phyloP scores from a whole-genome alignment of 2,113 vertebrate species.

The Perognathus longimembris region DNA sequence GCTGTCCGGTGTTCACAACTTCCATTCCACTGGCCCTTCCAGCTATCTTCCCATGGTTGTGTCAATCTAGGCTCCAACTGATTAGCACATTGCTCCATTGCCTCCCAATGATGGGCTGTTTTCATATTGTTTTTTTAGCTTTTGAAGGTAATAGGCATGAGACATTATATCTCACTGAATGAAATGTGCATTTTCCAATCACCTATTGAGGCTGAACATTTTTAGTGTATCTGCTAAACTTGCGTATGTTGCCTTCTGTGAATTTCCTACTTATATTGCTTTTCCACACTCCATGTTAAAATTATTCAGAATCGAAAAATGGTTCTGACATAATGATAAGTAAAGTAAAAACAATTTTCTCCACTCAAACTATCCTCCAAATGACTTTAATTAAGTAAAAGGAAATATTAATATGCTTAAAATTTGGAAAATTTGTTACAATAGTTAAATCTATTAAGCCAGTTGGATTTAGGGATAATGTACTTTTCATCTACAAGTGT shows the following conservation, averaged over 20 bases:
- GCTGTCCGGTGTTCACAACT: neutral
- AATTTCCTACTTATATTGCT: neutral
- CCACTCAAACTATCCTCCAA: neutral
- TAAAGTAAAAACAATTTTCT: neutral
- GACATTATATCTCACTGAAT: neutral
- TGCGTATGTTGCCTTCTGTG: neutral
- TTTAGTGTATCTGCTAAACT: slow-evolving; percentile 16
- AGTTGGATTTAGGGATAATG: neutral
- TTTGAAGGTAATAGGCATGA: neutral
- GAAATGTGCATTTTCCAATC: slow-evolving; percentile 48
- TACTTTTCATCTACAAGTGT: slow-evolving; percentile 56
- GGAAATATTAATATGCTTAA: slow-evolving; percentile 39
- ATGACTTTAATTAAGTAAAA: slow-evolving; percentile 38
- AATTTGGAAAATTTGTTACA: slow-evolving; percentile 20
- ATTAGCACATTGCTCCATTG: neutral
- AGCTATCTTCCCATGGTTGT: neutral
- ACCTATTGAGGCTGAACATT: neutral
- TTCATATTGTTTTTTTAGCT: neutral
- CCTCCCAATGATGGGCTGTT: neutral
- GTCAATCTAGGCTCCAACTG: neutral
- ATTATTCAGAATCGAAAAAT: slow-evolving; percentile 51
- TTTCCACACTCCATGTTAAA: neutral
- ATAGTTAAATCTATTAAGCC: slow-evolving; percentile 15
- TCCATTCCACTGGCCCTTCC: neutral
- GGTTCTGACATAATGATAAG: neutral